Evolutionary conservation across 2,888 invertebrate species (phyloP), one percentile per base, ranked within the genome.

Genomic region (Eledone cirrhosa): DNA sequence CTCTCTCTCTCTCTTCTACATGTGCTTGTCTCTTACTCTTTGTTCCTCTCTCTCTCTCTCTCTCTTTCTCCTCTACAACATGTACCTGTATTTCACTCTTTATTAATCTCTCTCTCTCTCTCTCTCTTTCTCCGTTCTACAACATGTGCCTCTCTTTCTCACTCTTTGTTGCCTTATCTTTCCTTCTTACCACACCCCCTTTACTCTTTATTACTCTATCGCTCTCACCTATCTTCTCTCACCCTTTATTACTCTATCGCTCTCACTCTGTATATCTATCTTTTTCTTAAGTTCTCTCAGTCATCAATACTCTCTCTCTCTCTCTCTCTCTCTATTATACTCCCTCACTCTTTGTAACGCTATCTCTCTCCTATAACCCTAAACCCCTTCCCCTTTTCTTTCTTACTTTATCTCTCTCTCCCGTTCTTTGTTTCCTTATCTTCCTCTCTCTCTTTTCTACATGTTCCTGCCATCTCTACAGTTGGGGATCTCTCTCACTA

Each of bases 181-280:
- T 24, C 59, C 47, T 77, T 48, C 65, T 78, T 33, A 8, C 14
- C 2, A 33, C 41, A 65, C 27, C 11, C 33, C 65, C 65, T 8
- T 65, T 29, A 13, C 53, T 48, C 19, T 59, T 27, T 22, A 14
- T 24, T 29, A 48, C 53, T 78, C 74, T 27, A 8, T 48, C 33
- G 22, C 7, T 16, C 13, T 53, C 24, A 27, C 27, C 48, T n/a
- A 22, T 29, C n/a, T 19, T 24, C 16, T 5, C 69, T 67, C 27
- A 16, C 16, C 76, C 19, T 22, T 33, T 4, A n/a, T 2, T 14
- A 22, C 67, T 48, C 78, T n/a, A 24, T 47, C 65, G 74, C n/a
- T 77, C 22, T 75, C 80, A 47, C 79, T 77, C 41, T 33, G 41
- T 14, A 19, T 1, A 19, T 19, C 7, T 75, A 5, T 33, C 19